phyloP scores from a whole-genome alignment of 2,888 invertebrate species.

The Lissocephala sabroskyi region DNA sequence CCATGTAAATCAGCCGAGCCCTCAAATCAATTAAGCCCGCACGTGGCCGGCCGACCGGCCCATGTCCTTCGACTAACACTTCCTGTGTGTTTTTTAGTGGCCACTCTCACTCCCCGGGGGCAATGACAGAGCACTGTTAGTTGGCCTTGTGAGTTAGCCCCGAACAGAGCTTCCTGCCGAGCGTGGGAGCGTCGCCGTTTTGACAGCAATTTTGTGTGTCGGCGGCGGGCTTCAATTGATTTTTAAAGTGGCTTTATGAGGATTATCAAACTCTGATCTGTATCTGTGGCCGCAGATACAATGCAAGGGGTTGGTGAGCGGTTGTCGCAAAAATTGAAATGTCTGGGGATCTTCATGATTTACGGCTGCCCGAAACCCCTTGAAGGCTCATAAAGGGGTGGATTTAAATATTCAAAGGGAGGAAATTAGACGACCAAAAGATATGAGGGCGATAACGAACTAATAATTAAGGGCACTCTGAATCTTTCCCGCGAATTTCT shows the following conservation, averaged over 20 bases:
- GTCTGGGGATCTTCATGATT: no score
- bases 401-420: no score
- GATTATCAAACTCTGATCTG: constrained; percentile 33
- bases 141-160: constrained; percentile 35
- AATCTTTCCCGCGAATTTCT: constrained; percentile 22
- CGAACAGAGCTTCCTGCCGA: constrained; percentile 27
- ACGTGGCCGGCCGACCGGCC: constrained; percentile 46
- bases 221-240: constrained; percentile 52
- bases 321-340: constrained; percentile 49
- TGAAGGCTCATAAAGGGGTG: no score
- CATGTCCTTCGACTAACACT: constrained; percentile 43
- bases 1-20: constrained; percentile 46
- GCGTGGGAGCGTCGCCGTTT: constrained; percentile 45
- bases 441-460: no score
- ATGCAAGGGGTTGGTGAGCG: constrained; percentile 8
- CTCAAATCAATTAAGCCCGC: constrained; percentile 50
- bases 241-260: constrained; percentile 23
- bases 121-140: constrained; percentile 18
- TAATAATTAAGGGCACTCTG: constrained; percentile 6
- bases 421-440: no score
- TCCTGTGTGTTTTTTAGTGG: constrained; percentile 17
- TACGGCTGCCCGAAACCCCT: no score
- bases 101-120: constrained; percentile 42
- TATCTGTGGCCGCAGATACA: constrained; percentile 5
- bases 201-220: constrained; percentile 27